These are phyloP conservation scores for Scaptomyza montana DNA, from an alignment of 1,140 invertebrate genomes.

Conservation along the genomic window DNA sequence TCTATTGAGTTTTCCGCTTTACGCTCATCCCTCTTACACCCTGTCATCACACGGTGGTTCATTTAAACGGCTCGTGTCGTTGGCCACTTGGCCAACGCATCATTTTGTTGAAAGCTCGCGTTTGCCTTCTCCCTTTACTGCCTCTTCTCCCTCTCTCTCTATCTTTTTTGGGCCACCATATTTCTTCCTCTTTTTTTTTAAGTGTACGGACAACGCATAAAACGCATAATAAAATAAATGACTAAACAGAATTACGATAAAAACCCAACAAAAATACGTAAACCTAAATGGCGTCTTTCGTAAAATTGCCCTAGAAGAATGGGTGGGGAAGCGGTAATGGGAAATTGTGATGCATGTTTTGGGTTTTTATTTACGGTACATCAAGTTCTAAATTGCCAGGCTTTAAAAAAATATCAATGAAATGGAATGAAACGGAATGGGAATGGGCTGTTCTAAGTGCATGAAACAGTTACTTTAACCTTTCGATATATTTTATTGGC, in stretches of 20 bases:
- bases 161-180: background rate
- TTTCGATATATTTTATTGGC: too few species aligned
- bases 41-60: constrained; percentile 23
- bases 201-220: constrained; percentile 52
- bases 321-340: background rate
- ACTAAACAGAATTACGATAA: constrained; percentile 79
- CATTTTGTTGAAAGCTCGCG: constrained; percentile 64
- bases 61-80: constrained; percentile 18
- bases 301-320: background rate
- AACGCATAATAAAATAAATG: constrained; percentile 82
- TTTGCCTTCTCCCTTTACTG: too few species aligned
- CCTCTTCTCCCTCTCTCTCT: constrained; percentile 16
- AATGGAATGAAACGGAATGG: background rate
- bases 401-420: constrained; percentile 5
- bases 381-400: constrained; percentile 10
- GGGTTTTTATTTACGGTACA: constrained; percentile 14
- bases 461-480: background rate
- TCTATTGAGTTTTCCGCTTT: background rate
- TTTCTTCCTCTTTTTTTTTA: constrained; percentile 1
- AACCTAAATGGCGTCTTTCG: constrained; percentile 3
- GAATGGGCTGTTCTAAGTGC: background rate
- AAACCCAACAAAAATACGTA: constrained; percentile 17
- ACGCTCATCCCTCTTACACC: background rate
- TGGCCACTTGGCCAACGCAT: constrained; percentile 68
- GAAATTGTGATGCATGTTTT: constrained; percentile 22